phyloP scores from a whole-genome alignment of 2,888 invertebrate species.

The Hypsopygia costalis region DNA sequence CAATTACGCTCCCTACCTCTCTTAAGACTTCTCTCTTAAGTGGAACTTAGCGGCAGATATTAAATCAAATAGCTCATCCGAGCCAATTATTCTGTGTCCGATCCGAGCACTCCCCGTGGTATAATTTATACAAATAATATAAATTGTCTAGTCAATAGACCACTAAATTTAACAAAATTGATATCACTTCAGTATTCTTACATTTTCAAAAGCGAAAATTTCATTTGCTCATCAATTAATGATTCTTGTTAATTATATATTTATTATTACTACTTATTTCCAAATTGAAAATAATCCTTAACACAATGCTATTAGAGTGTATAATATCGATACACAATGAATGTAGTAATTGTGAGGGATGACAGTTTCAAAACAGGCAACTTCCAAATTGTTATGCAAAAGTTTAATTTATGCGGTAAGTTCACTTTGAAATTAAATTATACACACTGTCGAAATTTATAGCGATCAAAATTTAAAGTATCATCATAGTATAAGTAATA shows the following conservation, averaged over 20 bases:
- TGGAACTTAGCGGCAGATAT: too few relatives aligned
- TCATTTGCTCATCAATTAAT: conserved; percentile 12
- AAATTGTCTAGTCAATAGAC: too few relatives aligned
- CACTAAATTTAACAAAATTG: too few relatives aligned
- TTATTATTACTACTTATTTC: conserved; percentile 10
- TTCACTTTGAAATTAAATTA: conserved; percentile 47
- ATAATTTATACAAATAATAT: too few relatives aligned
- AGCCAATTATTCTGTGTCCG: too few relatives aligned
- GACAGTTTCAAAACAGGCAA: conserved; percentile 52
- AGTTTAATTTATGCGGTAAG: conserved; percentile 61
- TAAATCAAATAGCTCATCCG: too few relatives aligned
- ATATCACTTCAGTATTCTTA: too few relatives aligned
- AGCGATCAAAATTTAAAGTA: conserved; percentile 13
- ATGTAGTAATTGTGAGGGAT: conserved; percentile 43
- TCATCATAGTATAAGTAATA: too few relatives aligned
- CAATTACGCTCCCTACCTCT: too few relatives aligned
- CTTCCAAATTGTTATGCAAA: conserved; percentile 52
- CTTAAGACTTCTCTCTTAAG: too few relatives aligned
- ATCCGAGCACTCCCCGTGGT: too few relatives aligned
- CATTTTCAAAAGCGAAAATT: conserved; percentile 8
- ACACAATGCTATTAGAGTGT: conserved; percentile 25
- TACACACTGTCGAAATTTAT: conserved; percentile 29
- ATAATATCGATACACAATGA: conserved; percentile 31
- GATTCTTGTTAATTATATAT: conserved; percentile 6
- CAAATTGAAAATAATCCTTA: conserved; percentile 29